These are phyloP conservation scores for Astur gentilis DNA, from an alignment of 2,113 vertebrate species.

Conservation along the genomic window DNA sequence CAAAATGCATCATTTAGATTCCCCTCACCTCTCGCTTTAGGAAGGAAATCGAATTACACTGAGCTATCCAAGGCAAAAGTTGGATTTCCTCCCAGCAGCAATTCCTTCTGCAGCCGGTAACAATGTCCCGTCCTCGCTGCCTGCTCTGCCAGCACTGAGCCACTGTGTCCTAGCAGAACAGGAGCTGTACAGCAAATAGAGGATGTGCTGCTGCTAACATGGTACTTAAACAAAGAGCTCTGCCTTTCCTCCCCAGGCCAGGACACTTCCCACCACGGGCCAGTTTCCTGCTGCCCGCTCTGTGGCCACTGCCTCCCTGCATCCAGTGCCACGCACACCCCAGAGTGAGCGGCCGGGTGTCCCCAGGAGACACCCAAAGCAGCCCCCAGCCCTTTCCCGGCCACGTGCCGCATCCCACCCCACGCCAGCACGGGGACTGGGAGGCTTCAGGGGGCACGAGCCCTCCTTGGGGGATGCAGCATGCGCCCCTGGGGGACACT, in stretches of 20 bases:
- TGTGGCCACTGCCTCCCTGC: not conserved
- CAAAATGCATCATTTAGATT: not conserved
- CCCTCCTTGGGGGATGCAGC: not conserved
- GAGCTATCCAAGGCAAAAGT: not conserved
- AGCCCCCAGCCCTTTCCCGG: not conserved
- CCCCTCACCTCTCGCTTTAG: not conserved
- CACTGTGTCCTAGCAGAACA: accelerated
- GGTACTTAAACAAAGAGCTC: not conserved
- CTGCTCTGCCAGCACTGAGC: too few relatives aligned
- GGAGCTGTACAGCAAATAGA: accelerated
- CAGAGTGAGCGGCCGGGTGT: accelerated
- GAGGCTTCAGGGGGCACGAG: not conserved
- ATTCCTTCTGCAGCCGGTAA: not conserved
- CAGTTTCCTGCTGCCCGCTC: not conserved
- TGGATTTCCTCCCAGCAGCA: not conserved
- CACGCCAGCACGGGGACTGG: accelerated
- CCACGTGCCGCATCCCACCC: accelerated
- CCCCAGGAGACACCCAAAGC: not conserved
- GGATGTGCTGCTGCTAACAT: too few relatives aligned
- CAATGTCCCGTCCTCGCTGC: accelerated
- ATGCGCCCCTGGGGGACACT: too few relatives aligned
- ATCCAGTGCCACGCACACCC: not conserved
- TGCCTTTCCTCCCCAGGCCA: not conserved
- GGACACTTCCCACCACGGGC: not conserved
- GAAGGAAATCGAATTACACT: not conserved